A percentile compares a stretch with the other conserved stretches of the same genome.
Conservation (phyloP, 2,888 invertebrate genomes). For the Lacanobia oleracea region DNA sequence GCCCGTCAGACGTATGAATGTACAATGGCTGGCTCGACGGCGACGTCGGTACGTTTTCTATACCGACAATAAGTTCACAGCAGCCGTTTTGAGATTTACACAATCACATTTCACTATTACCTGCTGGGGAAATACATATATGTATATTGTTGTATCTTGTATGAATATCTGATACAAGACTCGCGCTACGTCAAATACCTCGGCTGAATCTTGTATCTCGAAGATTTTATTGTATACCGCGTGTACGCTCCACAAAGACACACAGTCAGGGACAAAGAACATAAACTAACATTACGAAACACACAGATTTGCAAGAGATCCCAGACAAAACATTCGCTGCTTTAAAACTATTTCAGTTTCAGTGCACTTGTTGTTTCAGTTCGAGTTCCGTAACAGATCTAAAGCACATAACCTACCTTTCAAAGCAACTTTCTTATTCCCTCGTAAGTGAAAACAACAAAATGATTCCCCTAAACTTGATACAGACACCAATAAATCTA, state of each 20-base stretch:
- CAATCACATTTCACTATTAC: constrained; percentile 63
- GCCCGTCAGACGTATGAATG: constrained; percentile 83
- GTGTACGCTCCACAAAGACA: constrained; percentile 11
- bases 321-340: constrained; percentile 39
- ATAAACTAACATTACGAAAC: constrained; percentile 39
- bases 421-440: constrained; percentile 62
- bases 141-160: constrained; percentile 42
- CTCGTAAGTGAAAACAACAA: constrained; percentile 76
- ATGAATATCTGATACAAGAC: constrained; percentile 46
- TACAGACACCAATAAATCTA: constrained; percentile 84
- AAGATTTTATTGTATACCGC: constrained; percentile 19
- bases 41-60: constrained; percentile 66
- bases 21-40: constrained; percentile 77
- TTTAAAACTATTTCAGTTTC: constrained; percentile 59
- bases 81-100: constrained; percentile 66
- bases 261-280: constrained; percentile 10
- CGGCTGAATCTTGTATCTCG: constrained; percentile 20
- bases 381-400: constrained; percentile 32
- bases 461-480: constrained; percentile 79
- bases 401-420: constrained; percentile 35
- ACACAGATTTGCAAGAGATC: constrained; percentile 45
- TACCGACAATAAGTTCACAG: constrained; percentile 72
- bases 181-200: constrained; percentile 19
- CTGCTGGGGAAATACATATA: constrained; percentile 28
- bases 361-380: constrained; percentile 46